Conservation (phyloP, 1,140 invertebrate species). For the Teleogryllus occipitalis region DNA sequence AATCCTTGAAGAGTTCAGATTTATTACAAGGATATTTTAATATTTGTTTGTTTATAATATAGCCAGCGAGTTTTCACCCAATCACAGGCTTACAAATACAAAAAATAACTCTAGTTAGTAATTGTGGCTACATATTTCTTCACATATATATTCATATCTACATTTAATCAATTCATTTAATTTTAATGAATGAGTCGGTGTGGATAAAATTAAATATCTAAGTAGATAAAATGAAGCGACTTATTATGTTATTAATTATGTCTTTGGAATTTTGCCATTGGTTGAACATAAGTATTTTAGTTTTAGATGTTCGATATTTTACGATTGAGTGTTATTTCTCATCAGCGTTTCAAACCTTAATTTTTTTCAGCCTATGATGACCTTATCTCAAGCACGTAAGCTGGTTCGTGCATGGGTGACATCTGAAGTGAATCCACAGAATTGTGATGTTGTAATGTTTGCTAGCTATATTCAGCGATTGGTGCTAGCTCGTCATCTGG, state of each 20-base stretch:
- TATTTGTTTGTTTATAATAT: too few species aligned
- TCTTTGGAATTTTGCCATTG: not conserved
- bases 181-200: too few species aligned
- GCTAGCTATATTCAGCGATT: constrained; percentile 36
- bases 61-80: too few species aligned
- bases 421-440: constrained; percentile 37
- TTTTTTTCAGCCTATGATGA: constrained; percentile 24
- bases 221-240: constrained; percentile 26
- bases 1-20: too few species aligned
- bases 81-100: too few species aligned
- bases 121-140: too few species aligned
- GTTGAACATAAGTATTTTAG: constrained; percentile 22
- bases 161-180: too few species aligned
- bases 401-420: constrained; percentile 42
- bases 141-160: too few species aligned
- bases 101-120: too few species aligned
- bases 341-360: constrained; percentile 23
- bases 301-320: constrained; percentile 35
- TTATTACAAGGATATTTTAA: too few species aligned
- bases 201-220: constrained; percentile 10
- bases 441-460: constrained; percentile 41
- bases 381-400: constrained; percentile 36
- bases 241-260: not conserved
- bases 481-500: constrained; percentile 37
- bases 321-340: constrained; percentile 11